These are phyloP conservation scores for Pseudomyrmex gracilis DNA, from an alignment of 1,140 invertebrate genomes.

Conservation along the genomic window DNA sequence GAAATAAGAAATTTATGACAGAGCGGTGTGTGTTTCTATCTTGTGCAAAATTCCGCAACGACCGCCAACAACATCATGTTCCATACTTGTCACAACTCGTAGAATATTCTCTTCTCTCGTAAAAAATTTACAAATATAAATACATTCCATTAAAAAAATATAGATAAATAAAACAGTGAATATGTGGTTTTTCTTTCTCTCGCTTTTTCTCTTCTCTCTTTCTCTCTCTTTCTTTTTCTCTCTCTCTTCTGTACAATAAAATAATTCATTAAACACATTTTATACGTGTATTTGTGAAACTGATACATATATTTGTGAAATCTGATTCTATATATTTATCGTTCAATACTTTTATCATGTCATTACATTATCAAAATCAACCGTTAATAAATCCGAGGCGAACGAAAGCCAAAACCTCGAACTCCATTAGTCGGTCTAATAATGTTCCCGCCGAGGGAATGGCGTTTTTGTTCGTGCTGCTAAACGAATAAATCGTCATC, in stretches of 20 bases:
- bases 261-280: too few species aligned
- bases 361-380: slow-evolving; percentile 18
- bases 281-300: too few species aligned
- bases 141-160: too few species aligned
- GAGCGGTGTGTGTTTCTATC: not conserved
- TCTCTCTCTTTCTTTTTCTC: not conserved
- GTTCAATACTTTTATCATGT: slow-evolving; percentile 56
- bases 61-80: slow-evolving; percentile 7
- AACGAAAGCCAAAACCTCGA: slow-evolving; percentile 51
- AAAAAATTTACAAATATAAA: not conserved
- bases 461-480: slow-evolving; percentile 41
- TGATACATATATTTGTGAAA: not conserved
- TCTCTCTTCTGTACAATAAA: not conserved
- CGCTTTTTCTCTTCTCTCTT: not conserved
- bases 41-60: slow-evolving; percentile 17
- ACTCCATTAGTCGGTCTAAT: slow-evolving; percentile 68
- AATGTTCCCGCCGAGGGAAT: slow-evolving; percentile 5
- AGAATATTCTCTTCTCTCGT: not conserved
- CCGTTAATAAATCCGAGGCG: slow-evolving; percentile 9
- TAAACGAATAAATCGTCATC: slow-evolving; percentile 52
- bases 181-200: not conserved
- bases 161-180: not conserved
- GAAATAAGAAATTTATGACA: slow-evolving; percentile 59
- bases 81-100: not conserved
- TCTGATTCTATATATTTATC: not conserved